These are phyloP conservation scores for Aythya baeri DNA, from an alignment of 2,113 vertebrate species.

Conservation along the genomic window DNA sequence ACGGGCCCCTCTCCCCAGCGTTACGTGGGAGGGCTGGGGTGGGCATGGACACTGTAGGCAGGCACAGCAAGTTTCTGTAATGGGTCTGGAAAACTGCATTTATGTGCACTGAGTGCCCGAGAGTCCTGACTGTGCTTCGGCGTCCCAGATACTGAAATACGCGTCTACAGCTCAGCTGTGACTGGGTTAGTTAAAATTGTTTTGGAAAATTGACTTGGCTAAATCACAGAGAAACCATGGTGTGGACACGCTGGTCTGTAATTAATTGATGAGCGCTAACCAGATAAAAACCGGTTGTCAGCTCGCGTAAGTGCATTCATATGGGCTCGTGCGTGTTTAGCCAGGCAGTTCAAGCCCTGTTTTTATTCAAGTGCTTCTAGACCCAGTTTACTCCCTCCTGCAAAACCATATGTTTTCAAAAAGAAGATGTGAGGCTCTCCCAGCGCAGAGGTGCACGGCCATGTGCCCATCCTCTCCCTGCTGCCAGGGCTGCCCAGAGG, in stretches of 20 bases:
- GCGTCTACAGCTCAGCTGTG: neutral
- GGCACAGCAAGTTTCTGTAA: neutral
- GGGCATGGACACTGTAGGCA: neutral
- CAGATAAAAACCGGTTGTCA: conserved; percentile 10
- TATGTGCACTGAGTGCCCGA: neutral
- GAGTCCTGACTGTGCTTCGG: neutral
- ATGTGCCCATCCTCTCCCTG: neutral
- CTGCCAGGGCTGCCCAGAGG: neutral
- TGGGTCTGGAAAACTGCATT: neutral
- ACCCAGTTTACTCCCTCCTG: neutral
- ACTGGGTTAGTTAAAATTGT: conserved; percentile 1
- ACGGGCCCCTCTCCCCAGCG: neutral
- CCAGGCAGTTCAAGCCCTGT: neutral
- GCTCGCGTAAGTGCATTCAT: neutral
- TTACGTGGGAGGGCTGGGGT: neutral
- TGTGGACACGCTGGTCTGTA: neutral
- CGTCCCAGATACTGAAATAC: neutral
- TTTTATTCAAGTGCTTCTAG: neutral
- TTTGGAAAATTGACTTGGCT: conserved; percentile 41
- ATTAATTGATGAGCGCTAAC: conserved; percentile 25
- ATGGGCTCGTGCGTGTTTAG: neutral
- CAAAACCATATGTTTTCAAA: accelerated
- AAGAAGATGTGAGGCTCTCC: neutral
- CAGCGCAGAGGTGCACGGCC: neutral
- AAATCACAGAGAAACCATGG: neutral